Evolutionary conservation across 2,888 invertebrate genomes (phyloP).

Genomic region (Drosophila mercatorum): DNA sequence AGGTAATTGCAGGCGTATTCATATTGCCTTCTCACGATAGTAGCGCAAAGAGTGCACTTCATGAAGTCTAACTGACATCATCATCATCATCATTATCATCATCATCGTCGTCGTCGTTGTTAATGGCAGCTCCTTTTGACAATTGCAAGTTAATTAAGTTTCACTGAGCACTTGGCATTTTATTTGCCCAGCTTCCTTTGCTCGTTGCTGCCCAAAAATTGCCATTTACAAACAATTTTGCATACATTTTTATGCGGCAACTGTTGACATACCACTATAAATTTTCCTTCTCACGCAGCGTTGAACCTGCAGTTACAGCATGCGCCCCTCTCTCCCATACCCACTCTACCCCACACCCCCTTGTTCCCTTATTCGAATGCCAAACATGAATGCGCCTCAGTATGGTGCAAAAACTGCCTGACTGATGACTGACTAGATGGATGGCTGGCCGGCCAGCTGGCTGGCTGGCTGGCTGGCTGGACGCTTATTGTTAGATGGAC

Average conservation of each 20-base stretch:
- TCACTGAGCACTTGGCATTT: conserved; percentile 23
- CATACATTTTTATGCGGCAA: conserved; percentile 74
- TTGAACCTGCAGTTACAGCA: conserved; percentile 30
- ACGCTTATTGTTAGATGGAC: conserved; percentile 78
- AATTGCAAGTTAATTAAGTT: conserved; percentile 35
- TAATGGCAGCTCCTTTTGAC: conserved; percentile 12
- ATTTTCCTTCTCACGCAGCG: conserved; percentile 52
- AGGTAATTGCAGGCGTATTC: not conserved
- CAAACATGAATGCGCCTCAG: conserved; percentile 43
- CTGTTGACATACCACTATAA: conserved; percentile 76
- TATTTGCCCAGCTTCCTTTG: conserved; percentile 8
- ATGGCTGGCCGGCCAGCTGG: conserved; percentile 55
- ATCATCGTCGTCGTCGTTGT: not conserved
- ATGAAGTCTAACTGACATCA: conserved; percentile 7
- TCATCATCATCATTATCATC: conserved; percentile 1
- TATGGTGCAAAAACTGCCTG: conserved; percentile 58
- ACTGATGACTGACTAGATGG: conserved; percentile 69
- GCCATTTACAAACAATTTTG: conserved; percentile 78
- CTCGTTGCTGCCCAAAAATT: conserved; percentile 44
- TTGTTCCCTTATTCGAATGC: conserved; percentile 17
- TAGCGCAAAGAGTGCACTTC: conserved; percentile 1
- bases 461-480: conserved; percentile 58
- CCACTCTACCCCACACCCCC: not conserved
- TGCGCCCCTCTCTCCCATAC: not conserved
- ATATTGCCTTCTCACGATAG: not conserved